Percentiles rank a stretch among this genome's conserved stretches.
phyloP scores from a whole-genome alignment of 2,113 vertebrate genomes.

The Anseranas semipalmata region DNA sequence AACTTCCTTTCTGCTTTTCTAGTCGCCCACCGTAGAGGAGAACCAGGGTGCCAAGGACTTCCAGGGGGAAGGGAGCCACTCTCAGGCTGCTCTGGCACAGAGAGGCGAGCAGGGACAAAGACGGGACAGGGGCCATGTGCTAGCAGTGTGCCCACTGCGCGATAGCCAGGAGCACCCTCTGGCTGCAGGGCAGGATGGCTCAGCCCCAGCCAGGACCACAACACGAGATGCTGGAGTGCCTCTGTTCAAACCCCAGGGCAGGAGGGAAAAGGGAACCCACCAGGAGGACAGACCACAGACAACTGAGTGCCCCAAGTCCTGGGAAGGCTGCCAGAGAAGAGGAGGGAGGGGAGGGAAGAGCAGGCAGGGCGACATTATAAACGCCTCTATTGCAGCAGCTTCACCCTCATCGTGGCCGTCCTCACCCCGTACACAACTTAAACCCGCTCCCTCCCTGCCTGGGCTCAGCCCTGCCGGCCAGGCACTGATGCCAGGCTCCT shows the following conservation, averaged over 20 bases:
- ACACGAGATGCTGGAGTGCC: rapidly evolving
- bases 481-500: not conserved
- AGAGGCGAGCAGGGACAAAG: not conserved
- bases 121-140: rapidly evolving
- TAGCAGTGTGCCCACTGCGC: not conserved
- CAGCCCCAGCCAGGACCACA: not conserved
- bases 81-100: not conserved
- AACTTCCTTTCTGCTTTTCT: not conserved
- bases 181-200: not conserved
- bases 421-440: not conserved
- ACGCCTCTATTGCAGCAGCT: not conserved
- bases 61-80: not conserved
- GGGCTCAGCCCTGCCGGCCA: not conserved
- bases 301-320: not conserved
- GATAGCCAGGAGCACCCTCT: not conserved
- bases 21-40: not conserved
- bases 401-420: not conserved
- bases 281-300: not conserved
- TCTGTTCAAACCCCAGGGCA: not conserved
- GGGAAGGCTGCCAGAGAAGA: not conserved
- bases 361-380: not conserved
- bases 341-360: not conserved
- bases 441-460: rapidly evolving
- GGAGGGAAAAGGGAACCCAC: rapidly evolving
- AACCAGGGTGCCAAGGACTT: not conserved